phyloP scores from a whole-genome alignment of 2,888 invertebrate genomes.

The Dasysyrphus tricinctus region DNA sequence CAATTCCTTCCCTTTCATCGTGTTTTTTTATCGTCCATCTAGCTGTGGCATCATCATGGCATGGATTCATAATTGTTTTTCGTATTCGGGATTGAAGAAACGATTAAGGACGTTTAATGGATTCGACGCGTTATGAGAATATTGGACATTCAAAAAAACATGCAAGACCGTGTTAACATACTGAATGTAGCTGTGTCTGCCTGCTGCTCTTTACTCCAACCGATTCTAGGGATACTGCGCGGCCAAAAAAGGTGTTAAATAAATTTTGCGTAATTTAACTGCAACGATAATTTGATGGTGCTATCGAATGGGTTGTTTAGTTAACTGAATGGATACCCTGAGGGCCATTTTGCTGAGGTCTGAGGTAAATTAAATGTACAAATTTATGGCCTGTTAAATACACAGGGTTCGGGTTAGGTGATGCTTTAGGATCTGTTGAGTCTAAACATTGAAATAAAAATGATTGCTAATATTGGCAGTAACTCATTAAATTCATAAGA shows the following conservation, averaged over 20 bases:
- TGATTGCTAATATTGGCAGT: background rate
- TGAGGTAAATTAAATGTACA: slow-evolving; percentile 62
- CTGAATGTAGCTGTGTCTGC: background rate
- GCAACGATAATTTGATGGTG: slow-evolving; percentile 76
- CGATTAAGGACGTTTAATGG: slow-evolving; percentile 76
- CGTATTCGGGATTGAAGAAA: slow-evolving; percentile 70
- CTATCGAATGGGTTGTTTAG: slow-evolving; percentile 76
- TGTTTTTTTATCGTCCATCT: slow-evolving; percentile 64
- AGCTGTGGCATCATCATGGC: slow-evolving; percentile 22
- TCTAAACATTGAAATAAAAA: slow-evolving; percentile 35
- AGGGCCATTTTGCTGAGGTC: slow-evolving; percentile 41
- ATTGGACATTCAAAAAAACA: slow-evolving; percentile 57
- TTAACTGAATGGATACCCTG: slow-evolving; percentile 72
- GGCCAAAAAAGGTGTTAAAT: slow-evolving; percentile 79
- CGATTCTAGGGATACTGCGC: background rate
- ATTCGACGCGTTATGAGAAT: slow-evolving; percentile 73
- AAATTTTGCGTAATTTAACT: slow-evolving; percentile 77
- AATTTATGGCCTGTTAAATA: slow-evolving; percentile 72
- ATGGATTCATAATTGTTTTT: slow-evolving; percentile 74
- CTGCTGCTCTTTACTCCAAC: background rate
- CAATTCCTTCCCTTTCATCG: slow-evolving; percentile 78
- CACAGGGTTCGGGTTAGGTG: slow-evolving; percentile 56
- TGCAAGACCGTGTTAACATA: slow-evolving; percentile 60
- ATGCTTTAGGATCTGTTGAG: slow-evolving; percentile 22
- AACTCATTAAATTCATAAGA: background rate